Evolutionary conservation across 2,113 vertebrate species (phyloP).

Genomic region (Gambusia affinis): DNA sequence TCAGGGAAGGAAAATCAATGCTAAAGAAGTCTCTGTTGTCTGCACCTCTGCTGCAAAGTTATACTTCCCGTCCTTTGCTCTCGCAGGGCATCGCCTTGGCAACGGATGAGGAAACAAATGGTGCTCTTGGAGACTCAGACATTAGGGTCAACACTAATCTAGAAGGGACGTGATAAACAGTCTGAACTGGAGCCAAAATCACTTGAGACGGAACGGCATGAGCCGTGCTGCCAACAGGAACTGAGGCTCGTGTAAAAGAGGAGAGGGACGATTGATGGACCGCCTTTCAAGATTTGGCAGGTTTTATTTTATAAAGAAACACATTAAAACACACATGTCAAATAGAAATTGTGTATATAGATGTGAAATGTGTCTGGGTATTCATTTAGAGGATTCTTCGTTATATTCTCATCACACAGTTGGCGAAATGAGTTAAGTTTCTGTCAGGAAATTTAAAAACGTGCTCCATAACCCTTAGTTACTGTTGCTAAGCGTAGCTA

Average conservation of each 20-base stretch:
- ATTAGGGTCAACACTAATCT: slow-evolving; percentile 77
- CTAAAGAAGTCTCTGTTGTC: slow-evolving; percentile 26
- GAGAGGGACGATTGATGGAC: slow-evolving; percentile 57
- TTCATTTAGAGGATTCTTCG: slow-evolving; percentile 30
- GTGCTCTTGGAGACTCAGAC: slow-evolving; percentile 73
- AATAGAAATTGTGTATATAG: slow-evolving; percentile 31
- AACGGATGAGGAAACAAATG: slow-evolving; percentile 76
- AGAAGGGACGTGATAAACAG: slow-evolving; percentile 74
- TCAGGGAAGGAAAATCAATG: slow-evolving; percentile 19
- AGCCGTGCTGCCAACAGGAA: slow-evolving; percentile 58
- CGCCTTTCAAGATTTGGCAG: slow-evolving; percentile 38
- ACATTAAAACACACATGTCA: slow-evolving; percentile 7
- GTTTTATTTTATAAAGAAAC: slow-evolving; percentile 12
- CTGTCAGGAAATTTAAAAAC: slow-evolving; percentile 8
- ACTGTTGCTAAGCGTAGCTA: slow-evolving; percentile 9
- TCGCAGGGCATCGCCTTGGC: slow-evolving; percentile 76
- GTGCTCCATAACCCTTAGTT: background rate
- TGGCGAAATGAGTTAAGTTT: slow-evolving; percentile 9
- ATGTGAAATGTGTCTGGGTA: slow-evolving; percentile 26
- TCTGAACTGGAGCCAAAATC: slow-evolving; percentile 70
- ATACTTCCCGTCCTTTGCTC: slow-evolving; percentile 64
- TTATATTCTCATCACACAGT: slow-evolving; percentile 36
- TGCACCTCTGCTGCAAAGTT: slow-evolving; percentile 21
- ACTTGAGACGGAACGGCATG: slow-evolving; percentile 64
- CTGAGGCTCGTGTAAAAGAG: slow-evolving; percentile 58